Evolutionary conservation across 2,113 vertebrate species (phyloP).

Genomic region (Xiphias gladius): DNA sequence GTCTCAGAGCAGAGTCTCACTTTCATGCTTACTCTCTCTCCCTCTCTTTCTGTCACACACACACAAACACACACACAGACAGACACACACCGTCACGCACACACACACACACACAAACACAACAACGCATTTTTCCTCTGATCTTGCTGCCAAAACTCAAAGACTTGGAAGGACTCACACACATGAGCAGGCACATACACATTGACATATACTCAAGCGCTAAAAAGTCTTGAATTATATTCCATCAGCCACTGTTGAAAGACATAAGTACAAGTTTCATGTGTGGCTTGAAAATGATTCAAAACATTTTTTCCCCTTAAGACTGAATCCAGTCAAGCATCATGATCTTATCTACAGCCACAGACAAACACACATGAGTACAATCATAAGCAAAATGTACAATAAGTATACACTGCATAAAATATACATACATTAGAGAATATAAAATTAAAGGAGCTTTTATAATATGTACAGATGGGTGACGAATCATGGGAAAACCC

Average conservation of each 20-base stretch:
- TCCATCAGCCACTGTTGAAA: conserved; percentile 70
- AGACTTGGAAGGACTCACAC: conserved; percentile 69
- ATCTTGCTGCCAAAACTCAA: conserved; percentile 79
- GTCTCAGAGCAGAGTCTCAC: conserved; percentile 79
- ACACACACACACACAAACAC: conserved; percentile 57
- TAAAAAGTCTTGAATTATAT: conserved; percentile 72
- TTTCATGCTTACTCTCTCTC: conserved; percentile 75
- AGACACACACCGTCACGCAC: too few species aligned
- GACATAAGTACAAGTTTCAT: conserved; percentile 51
- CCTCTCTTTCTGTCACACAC: conserved; percentile 25
- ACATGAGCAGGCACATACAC: conserved; percentile 47
- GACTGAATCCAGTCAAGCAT: conserved; percentile 21
- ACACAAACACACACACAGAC: conserved; percentile 5
- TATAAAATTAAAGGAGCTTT: neutral
- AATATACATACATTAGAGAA: neutral
- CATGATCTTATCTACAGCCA: neutral
- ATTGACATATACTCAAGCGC: conserved; percentile 34
- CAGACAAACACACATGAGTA: neutral
- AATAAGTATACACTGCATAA: neutral
- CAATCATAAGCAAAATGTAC: neutral
- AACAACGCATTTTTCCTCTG: conserved; percentile 75
- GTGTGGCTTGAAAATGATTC: conserved; percentile 50
- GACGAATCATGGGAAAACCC: neutral
- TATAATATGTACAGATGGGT: neutral
- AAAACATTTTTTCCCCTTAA: conserved; percentile 11